Evolutionary conservation across 2,888 invertebrate species (phyloP).

Genomic region (Drosophila kuntzei): DNA sequence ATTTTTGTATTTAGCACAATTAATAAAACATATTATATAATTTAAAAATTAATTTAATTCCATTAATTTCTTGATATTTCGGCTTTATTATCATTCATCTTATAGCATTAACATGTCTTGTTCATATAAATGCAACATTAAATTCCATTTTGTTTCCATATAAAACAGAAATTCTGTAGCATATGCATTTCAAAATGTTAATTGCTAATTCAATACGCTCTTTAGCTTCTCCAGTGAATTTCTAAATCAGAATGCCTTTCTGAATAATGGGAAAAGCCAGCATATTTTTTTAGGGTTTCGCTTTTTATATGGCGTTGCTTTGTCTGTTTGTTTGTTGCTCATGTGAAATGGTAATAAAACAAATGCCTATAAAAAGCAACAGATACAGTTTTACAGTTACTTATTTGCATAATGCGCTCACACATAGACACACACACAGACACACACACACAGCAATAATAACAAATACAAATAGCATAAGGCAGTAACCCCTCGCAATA

Average conservation of each 20-base stretch:
- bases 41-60: too few relatives aligned
- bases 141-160: too few relatives aligned
- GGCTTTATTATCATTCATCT: too few relatives aligned
- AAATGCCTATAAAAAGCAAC: conserved; percentile 76
- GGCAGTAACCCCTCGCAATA: conserved; percentile 43
- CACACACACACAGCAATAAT: conserved; percentile 27
- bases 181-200: conserved; percentile 5
- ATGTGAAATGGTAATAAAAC: conserved; percentile 61
- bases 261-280: conserved; percentile 12
- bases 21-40: too few relatives aligned
- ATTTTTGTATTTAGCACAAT: too few relatives aligned
- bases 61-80: too few relatives aligned
- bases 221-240: background rate
- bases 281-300: conserved; percentile 22
- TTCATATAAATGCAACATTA: too few relatives aligned
- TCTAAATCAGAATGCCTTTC: conserved; percentile 5
- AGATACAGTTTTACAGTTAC: conserved; percentile 64
- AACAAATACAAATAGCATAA: conserved; percentile 30
- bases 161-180: too few relatives aligned
- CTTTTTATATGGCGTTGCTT: conserved; percentile 5
- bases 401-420: conserved; percentile 72
- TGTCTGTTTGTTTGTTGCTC: conserved; percentile 18
- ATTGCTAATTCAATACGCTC: conserved; percentile 25
- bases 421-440: conserved; percentile 26
- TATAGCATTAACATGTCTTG: too few relatives aligned